A percentile compares a stretch with the other conserved stretches of the same genome.
These are phyloP conservation scores for Polypterus senegalus DNA, from an alignment of 2,113 vertebrate species.

Conservation along the genomic window DNA sequence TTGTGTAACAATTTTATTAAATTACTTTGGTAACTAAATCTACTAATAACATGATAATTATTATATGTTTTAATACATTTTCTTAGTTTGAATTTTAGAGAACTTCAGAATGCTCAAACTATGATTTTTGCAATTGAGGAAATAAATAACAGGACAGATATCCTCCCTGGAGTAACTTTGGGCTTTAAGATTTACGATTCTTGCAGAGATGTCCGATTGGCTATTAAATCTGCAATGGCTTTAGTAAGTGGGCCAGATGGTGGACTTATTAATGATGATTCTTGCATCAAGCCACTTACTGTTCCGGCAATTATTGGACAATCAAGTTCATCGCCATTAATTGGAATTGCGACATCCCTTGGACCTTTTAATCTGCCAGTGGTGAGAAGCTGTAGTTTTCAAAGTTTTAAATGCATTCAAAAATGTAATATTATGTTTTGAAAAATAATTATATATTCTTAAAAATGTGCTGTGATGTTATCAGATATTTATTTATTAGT, in stretches of 20 bases:
- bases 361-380: slow-evolving; percentile 29
- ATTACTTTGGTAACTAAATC: neutral
- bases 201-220: slow-evolving; percentile 30
- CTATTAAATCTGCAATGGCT: slow-evolving; percentile 26
- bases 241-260: slow-evolving; percentile 25
- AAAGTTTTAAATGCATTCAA: neutral
- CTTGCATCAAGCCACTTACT: slow-evolving; percentile 23
- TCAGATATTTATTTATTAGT: slow-evolving; percentile 36
- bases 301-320: slow-evolving; percentile 33
- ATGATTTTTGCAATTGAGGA: slow-evolving; percentile 39
- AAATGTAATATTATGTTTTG: slow-evolving; percentile 29
- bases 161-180: slow-evolving; percentile 29
- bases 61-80: neutral
- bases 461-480: slow-evolving; percentile 44
- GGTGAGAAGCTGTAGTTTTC: slow-evolving; percentile 12
- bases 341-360: slow-evolving; percentile 29
- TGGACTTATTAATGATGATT: slow-evolving; percentile 16
- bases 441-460: slow-evolving; percentile 29
- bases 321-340: slow-evolving; percentile 31
- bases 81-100: slow-evolving; percentile 32
- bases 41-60: neutral
- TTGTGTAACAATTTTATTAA: neutral
- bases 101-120: slow-evolving; percentile 36
- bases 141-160: slow-evolving; percentile 30
- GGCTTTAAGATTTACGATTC: slow-evolving; percentile 38